Evolutionary conservation across 2,888 invertebrate genomes (phyloP), one percentile per base, ranked within the genome.

Genomic region (Nysson spinosus): DNA sequence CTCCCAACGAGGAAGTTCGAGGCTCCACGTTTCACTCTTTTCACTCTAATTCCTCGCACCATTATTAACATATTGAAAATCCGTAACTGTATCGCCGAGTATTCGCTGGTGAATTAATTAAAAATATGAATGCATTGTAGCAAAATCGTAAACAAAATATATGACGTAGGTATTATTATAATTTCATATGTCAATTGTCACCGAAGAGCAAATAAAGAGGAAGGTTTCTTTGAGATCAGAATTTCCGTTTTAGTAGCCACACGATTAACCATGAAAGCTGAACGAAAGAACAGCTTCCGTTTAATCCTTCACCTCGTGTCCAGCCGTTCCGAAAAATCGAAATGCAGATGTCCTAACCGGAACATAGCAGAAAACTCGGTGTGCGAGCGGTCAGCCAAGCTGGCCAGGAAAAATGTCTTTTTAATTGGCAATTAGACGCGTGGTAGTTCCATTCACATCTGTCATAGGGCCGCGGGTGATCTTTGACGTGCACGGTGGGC

Each of bases 391-490:
- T 58, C 76, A 65, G 43, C 65, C 62, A 43, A 39, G 35, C 39
- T 9, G 11, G 11, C 34, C 6, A 49, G 37, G 76, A 75, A 64
- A 75, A 84, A 84, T 82, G 82, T 83, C 79, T 82, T 83, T 84
- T 85, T 85, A 86, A 86, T 86, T 85, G 85, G 81, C 86, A 86
- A 86, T 86, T 86, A 85, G 85, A 75, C 78, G 82, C 81, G 79
- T 81, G 72, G 78, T 75, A 54, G 73, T 62, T 57, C 78, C 78
- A 51, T 71, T 77, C 58, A 82, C 86, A 85, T 85, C 86, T 86
- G 86, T 77, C 76, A 66, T 35, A 35, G 47, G 50, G 20, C 52
- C 52, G 62, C 54, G 64, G 49, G 44, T 58, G 74, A 67, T 57
- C 64, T 57, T 49, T 66, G 55, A 58, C 40, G 34, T 20, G 14